Evolutionary conservation across 2,888 invertebrate species (phyloP), one percentile per base, ranked within the genome.

Genomic region (Lumbricus terrestris): DNA sequence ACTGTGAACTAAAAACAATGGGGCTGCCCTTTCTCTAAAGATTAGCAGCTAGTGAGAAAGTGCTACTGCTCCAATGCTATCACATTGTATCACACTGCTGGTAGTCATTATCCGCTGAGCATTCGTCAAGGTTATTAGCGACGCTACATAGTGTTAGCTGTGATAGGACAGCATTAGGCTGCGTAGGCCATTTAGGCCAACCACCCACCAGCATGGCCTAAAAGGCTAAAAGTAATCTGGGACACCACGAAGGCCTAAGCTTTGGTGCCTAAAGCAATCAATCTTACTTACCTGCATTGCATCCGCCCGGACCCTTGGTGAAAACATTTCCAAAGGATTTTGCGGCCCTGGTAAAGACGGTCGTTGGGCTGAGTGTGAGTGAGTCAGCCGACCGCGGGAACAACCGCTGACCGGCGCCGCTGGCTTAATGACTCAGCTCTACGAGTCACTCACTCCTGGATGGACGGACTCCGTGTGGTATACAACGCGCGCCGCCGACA

Each of bases 321-420:
- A 69, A 69, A 69, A 69, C 29, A 29, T 69, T 69, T 69, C 69
- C 69, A 69, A 23, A 0, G 69, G 69, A 11, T 69, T 47, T 69
- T 69, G 69, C 69, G n/a, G 69, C 69, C 69, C 69, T 69, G n/a
- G n/a, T 69, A n/a, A n/a, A 69, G n/a, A 69, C 69, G 69, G n/a
- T 69, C 16, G 29, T n/a, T n/a, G n/a, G 69, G 69, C 69, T 1
- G 69, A n/a, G 69, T 69, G n/a, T n/a, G 69, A n/a, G 69, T 69
- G n/a, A 69, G 69, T n/a, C 69, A 69, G 69, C 69, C n/a, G 69
- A 69, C 54, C 54, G 8, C 69, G 3, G 69, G n/a, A n/a, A n/a
- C n/a, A 47, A 18, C 69, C 11, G 29, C 29, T 69, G 69, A n/a
- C n/a, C 69, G 69, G 29, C n/a, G 29, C 47, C 20, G 54, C 1